Base-by-base conservation (phyloP, 2,888 invertebrate species). In the Megamerina dolium region DNA sequence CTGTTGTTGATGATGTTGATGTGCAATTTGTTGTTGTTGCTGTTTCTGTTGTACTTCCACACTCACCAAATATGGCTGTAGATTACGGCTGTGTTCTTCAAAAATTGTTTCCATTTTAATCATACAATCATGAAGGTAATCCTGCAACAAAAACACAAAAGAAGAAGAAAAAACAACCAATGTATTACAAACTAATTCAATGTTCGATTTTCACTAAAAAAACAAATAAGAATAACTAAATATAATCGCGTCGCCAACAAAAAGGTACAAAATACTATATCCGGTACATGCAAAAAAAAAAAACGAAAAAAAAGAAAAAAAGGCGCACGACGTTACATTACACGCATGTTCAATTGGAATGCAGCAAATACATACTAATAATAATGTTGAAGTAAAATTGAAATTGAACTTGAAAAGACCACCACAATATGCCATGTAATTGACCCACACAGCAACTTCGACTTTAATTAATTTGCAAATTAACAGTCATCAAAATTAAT, bases 21-120 rank as follows among this genome's bases (percentile, higher is more conserved):
- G 48, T 12, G 51, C 50, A 10, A 20, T 29, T 20, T 31, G 42
- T 6, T 45, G 45, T 18, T 55, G 54, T 31, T 60, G 53, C 17
- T 55, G 52, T 20, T 58, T 54, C 21, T 54, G 53, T 16, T 51
- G 53, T 5, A 56, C 51, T 30, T 65, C 60, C 41, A 54, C 50
- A 35, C 48, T 56, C 33, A 58, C 56, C 43, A 61, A 45, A 41
- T 55, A 61, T 3, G 61, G 59, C 45, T 63, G 60, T 41, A 70
- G 43, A 40, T 59, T 64, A 16, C 61, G 63, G 51, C 66, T 63
- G 49, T 69, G 70, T 50, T 74, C 78, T 58, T 80, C 77, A 49
- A 87, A 81, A 79, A 87, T 85, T 54, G 79, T 79, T 66, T 88
- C 88, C 66, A 90, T 82, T 69, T 87, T 85, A 58, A 82, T 79